Evolutionary conservation across 2,888 invertebrate genomes (phyloP).

Genomic region (Cantharis nigra): DNA sequence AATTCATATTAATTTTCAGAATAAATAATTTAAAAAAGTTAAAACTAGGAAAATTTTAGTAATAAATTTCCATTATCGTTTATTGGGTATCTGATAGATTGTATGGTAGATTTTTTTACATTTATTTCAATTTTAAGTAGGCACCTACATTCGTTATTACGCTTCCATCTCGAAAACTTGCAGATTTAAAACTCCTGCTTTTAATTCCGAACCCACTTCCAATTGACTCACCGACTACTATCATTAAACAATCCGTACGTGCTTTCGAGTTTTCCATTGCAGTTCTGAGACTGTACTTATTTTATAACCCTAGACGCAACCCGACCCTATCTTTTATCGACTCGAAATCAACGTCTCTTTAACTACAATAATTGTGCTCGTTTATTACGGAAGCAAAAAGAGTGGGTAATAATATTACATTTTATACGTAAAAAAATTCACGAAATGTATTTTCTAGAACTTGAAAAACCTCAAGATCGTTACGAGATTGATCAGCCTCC

Average conservation of each 20-base stretch:
- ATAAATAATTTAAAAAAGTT: background rate
- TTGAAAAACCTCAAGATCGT: background rate
- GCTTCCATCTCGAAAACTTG: background rate
- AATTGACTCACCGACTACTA: background rate
- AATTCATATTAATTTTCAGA: background rate
- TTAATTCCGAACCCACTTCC: background rate
- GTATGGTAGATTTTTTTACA: background rate
- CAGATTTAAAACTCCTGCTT: background rate
- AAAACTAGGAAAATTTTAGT: background rate
- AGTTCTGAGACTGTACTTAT: background rate
- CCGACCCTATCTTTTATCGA: background rate
- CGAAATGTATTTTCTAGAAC: background rate
- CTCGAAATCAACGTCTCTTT: background rate
- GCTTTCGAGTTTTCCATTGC: background rate
- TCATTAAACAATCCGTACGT: conserved; percentile 3
- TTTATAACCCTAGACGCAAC: background rate
- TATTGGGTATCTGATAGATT: background rate
- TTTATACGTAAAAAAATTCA: background rate
- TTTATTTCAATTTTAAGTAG: background rate
- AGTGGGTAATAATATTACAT: background rate
- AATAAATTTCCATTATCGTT: background rate
- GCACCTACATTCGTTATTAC: background rate
- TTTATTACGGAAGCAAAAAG: background rate
- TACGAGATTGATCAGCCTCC: background rate
- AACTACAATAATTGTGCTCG: background rate